A percentile compares a stretch with the other conserved stretches of the same genome.
phyloP scores from a whole-genome alignment of 2,888 invertebrate species.

The Ectropis crepuscularia region DNA sequence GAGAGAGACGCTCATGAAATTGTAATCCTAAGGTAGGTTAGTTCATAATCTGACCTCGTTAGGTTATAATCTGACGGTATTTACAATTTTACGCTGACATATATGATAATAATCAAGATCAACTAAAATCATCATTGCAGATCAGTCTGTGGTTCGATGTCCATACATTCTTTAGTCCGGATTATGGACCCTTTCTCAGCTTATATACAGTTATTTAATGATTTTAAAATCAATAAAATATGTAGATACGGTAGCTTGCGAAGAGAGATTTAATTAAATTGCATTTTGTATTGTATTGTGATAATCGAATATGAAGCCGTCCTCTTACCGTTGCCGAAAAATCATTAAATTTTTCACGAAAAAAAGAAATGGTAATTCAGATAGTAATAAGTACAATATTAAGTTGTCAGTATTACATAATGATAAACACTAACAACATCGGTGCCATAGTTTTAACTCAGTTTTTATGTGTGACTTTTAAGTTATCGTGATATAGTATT shows the following conservation, averaged over 20 bases:
- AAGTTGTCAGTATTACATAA: slow-evolving; percentile 66
- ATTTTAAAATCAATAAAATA: not conserved
- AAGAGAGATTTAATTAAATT: slow-evolving; percentile 15
- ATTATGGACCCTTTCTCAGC: too few species aligned
- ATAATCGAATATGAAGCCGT: slow-evolving; percentile 52
- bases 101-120: too few species aligned
- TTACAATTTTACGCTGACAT: too few species aligned
- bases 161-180: too few species aligned
- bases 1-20: too few species aligned
- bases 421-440: slow-evolving; percentile 49
- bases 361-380: slow-evolving; percentile 39
- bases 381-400: slow-evolving; percentile 61
- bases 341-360: slow-evolving; percentile 33
- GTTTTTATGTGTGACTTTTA: slow-evolving; percentile 8
- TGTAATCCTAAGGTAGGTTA: too few species aligned
- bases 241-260: slow-evolving; percentile 9
- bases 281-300: slow-evolving; percentile 34
- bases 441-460: slow-evolving; percentile 61
- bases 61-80: too few species aligned
- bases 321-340: slow-evolving; percentile 46
- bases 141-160: too few species aligned
- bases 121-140: too few species aligned
- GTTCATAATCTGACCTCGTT: too few species aligned
- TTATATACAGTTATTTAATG: too few species aligned
- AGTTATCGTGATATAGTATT: slow-evolving; percentile 7